phyloP scores from a whole-genome alignment of 2,888 invertebrate genomes.

The Cheilosia scutellata region DNA sequence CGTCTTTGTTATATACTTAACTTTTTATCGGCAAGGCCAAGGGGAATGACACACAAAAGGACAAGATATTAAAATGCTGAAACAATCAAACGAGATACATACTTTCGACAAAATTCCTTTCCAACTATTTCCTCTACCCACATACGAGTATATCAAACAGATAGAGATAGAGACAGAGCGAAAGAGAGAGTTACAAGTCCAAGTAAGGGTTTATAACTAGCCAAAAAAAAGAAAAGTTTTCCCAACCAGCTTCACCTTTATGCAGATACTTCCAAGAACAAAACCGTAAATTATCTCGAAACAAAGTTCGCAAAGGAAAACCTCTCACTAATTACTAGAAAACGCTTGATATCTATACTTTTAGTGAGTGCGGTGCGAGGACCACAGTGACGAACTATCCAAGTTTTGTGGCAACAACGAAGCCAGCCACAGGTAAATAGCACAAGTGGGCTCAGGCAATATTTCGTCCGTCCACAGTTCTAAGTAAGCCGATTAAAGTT shows the following conservation, averaged over 20 bases:
- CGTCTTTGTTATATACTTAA: no score
- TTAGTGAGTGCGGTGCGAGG: background rate
- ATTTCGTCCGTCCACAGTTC: constrained; percentile 6
- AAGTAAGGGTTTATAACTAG: background rate
- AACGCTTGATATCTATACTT: constrained; percentile 41
- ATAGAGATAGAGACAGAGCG: no score
- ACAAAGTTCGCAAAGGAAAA: constrained; percentile 25
- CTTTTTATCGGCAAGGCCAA: background rate
- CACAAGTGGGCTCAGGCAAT: constrained; percentile 45
- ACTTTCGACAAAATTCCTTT: no score
- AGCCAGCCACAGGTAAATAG: constrained; percentile 45
- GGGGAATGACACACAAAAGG: background rate
- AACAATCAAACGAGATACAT: constrained; percentile 41
- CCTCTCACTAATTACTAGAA: constrained; percentile 47
- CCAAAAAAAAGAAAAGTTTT: background rate
- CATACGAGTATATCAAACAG: no score
- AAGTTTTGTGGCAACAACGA: constrained; percentile 16
- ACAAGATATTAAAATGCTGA: constrained; percentile 34
- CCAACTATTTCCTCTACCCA: no score
- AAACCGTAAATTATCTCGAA: constrained; percentile 2
- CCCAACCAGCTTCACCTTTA: background rate
- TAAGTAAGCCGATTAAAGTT: constrained; percentile 58
- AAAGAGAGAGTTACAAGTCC: background rate
- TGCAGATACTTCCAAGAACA: constrained; percentile 2
- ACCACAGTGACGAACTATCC: constrained; percentile 38